A percentile compares a stretch with the other conserved stretches of the same genome.
These are phyloP conservation scores for Netelia fuscicornis DNA, from an alignment of 2,888 invertebrate species.

Conservation along the genomic window DNA sequence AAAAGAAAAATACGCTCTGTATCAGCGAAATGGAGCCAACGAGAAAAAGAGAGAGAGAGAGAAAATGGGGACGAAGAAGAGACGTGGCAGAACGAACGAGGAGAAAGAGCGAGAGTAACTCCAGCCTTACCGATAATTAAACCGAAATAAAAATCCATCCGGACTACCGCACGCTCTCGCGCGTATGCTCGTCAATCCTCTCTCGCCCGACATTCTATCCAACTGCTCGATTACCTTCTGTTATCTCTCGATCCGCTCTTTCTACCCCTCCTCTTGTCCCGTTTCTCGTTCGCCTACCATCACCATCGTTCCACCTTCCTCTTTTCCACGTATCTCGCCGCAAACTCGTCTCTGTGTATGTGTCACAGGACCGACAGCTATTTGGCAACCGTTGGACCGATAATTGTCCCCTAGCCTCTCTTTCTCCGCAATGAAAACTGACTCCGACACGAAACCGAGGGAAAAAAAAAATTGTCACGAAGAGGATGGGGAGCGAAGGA, in stretches of 20 bases:
- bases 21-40: conserved; percentile 23
- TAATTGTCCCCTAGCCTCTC: conserved; percentile 62
- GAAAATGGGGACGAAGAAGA: conserved; percentile 63
- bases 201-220: conserved; percentile 66
- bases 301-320: conserved; percentile 32
- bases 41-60: conserved; percentile 53
- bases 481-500: conserved; percentile 10
- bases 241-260: conserved; percentile 61
- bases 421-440: conserved; percentile 59
- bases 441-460: conserved; percentile 45
- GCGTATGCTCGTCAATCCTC: conserved; percentile 75
- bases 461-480: background rate
- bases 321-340: conserved; percentile 67
- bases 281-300: conserved; percentile 28
- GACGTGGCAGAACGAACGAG: conserved; percentile 57
- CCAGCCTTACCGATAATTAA: conserved; percentile 78
- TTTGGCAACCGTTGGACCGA: conserved; percentile 54
- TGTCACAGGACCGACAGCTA: conserved; percentile 56
- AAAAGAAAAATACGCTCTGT: conserved; percentile 10
- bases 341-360: conserved; percentile 59
- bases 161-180: conserved; percentile 48
- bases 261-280: conserved; percentile 41
- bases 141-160: conserved; percentile 81
- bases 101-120: conserved; percentile 64
- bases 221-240: conserved; percentile 67